Evolutionary conservation across 2,113 vertebrate genomes (phyloP), one percentile per base, ranked within the genome.

Genomic region (Phasianus colchicus): DNA sequence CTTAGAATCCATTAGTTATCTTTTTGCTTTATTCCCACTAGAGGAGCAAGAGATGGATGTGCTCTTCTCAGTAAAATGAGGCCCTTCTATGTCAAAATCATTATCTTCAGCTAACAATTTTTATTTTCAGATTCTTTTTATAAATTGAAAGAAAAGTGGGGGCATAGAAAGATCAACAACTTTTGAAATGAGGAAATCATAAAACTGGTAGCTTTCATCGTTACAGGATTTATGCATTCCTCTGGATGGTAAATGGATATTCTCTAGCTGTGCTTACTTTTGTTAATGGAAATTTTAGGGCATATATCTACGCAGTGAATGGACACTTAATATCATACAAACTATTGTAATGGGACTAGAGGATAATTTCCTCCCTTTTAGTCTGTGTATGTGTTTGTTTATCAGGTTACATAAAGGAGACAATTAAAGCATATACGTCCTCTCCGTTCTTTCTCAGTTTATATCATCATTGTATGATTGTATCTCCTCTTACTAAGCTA

Each of bases 91-190:
- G 93, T 95, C 96, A 95, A 94, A 96, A 95, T 94, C 90, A 96
- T 97, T 96, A 96, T 94, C 92, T 95, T 94, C 78, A 76, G 77
- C 96, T 96, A 97, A 96, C 92, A 96, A 93, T 92, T 93, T 83
- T 83, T 82, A 77, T 95, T 85, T 96, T 94, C 87, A 86, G 48
- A 87, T 86, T 94, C 80, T 66, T 92, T 70, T 91, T 78, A 85
- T 89, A 95, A 96, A 96, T 93, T 92, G 90, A 91, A 92, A 94
- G 75, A 95, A 90, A 96, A 96, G 89, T 89, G 73, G 73, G 85
- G 90, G 93, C 96, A 90, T 54, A 70, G 80, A 95, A 94, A 96
- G 94, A 96, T 96, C 94, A 96, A 95, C 95, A 96, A 80, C 88
- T 96, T 96, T 79, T 89, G 83, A 94, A 93, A 95, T 20, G 80